These are phyloP conservation scores for Drosophila neotestacea DNA, from an alignment of 2,888 invertebrate species.

Conservation along the genomic window DNA sequence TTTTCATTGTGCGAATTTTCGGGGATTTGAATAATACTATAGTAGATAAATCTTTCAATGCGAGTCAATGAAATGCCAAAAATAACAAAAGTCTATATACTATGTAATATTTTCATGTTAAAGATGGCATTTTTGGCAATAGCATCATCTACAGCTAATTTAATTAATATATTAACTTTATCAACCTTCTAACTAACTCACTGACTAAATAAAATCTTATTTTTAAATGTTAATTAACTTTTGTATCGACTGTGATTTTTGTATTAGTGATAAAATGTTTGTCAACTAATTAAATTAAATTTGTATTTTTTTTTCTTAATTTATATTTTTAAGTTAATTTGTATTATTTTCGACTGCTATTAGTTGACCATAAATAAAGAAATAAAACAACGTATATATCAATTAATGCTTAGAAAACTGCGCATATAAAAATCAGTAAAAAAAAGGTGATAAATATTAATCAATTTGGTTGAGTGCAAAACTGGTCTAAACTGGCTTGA, in stretches of 20 bases:
- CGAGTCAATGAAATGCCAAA: conserved; percentile 12
- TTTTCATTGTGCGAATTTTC: conserved; percentile 20
- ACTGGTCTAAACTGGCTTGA: conserved; percentile 5
- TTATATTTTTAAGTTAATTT: too few species aligned
- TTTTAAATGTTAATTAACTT: too few species aligned
- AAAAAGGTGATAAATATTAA: conserved; percentile 8
- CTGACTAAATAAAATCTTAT: too few species aligned
- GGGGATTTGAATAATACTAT: conserved; percentile 8
- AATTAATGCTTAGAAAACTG: conserved; percentile 3
- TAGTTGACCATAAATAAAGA: too few species aligned
- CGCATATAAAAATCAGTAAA: conserved; percentile 7
- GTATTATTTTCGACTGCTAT: too few species aligned
- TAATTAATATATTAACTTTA: too few species aligned
- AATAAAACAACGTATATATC: neutral
- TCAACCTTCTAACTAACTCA: too few species aligned
- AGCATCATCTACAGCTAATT: neutral
- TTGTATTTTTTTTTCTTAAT: too few species aligned
- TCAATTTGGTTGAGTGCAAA: conserved; percentile 5
- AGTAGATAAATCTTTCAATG: neutral
- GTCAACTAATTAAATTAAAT: too few species aligned
- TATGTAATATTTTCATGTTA: neutral
- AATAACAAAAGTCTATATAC: conserved; percentile 11
- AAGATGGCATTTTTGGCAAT: neutral
- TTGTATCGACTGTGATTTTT: too few species aligned
- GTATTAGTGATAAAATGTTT: too few species aligned